Evolutionary conservation across 2,888 invertebrate species (phyloP), one percentile per base, ranked within the genome.

Genomic region (Drosophila setosimentum): DNA sequence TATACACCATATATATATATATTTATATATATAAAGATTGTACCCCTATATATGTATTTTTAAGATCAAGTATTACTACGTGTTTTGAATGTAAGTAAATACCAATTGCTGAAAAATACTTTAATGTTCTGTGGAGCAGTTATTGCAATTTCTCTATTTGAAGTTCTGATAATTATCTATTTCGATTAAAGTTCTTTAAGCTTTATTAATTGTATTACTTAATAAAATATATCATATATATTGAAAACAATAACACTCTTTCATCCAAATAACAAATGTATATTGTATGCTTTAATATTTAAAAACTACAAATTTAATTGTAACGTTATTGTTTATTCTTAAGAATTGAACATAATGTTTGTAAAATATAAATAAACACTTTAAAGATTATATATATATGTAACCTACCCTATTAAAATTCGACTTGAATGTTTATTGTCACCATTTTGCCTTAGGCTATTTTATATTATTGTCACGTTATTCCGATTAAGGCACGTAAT

Each of bases 1-100:
- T 33, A 55, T 51, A 64, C 30, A 62, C 7, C 16, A 55, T 4
- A 13, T 40, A 51, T 30, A 30, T 54, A 51, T 62, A 62, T 53
- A n/a, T 67, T 71, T 51, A 49, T 40, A 35, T 18, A 33, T 50
- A 60, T 50, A 64, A 29, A 32, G 35, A 53, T 33, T 60, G 55
- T 76, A 61, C 65, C 53, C 65, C 49, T 59, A 76, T 75, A 45
- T 70, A 32, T 45, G 8, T 80, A 81, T 66, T 54, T 62, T 51
- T 82, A 72, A 78, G 73, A 53, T 49, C 37, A 89, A 83, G 83
- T 83, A 83, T 83, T 83, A 76, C 45, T 61, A 65, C 81, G 63
- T 83, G 75, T 86, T 45, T 45, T 68, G 61, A 72, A 49, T 60
- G 10, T 83, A 88, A 74, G 89, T 65, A 67, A 68, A 68, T 54